Evolutionary conservation across 2,113 vertebrate genomes (phyloP).

Genomic region (Elephantulus edwardii): DNA sequence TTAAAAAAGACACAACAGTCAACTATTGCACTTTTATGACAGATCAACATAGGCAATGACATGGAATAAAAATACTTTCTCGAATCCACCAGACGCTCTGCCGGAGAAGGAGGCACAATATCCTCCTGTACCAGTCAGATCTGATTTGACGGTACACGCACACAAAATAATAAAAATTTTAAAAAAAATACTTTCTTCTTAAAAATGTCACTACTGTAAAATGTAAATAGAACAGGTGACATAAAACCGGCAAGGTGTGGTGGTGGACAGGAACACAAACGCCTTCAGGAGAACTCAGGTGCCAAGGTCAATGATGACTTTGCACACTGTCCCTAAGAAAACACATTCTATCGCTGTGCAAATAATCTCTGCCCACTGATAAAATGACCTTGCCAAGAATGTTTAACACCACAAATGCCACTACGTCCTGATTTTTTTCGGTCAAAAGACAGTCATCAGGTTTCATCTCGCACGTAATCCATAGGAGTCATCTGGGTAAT

Average conservation of each 20-base stretch:
- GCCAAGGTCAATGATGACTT: neutral
- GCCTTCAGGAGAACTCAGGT: neutral
- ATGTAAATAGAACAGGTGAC: conserved; percentile 37
- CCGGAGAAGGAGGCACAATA: no score
- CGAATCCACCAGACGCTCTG: no score
- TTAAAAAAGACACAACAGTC: neutral
- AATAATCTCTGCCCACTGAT: neutral
- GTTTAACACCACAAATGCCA: neutral
- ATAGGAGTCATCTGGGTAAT: neutral
- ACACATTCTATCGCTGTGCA: neutral
- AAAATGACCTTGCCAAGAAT: neutral
- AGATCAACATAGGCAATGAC: neutral
- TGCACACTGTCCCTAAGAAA: neutral
- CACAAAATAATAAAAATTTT: no score
- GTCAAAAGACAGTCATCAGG: conserved; percentile 1
- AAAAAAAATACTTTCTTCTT: conserved; percentile 19
- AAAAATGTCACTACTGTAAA: conserved; percentile 8
- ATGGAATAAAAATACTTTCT: no score
- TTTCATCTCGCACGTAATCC: neutral
- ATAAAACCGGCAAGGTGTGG: conserved; percentile 10
- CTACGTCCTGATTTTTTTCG: neutral
- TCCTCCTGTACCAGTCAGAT: no score
- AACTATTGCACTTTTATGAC: neutral
- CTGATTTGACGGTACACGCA: no score
- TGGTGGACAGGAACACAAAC: neutral